A percentile compares a stretch with the other conserved stretches of the same genome.
These are phyloP conservation scores for Pipa parva DNA, from an alignment of 2,113 vertebrate species.

Conservation along the genomic window DNA sequence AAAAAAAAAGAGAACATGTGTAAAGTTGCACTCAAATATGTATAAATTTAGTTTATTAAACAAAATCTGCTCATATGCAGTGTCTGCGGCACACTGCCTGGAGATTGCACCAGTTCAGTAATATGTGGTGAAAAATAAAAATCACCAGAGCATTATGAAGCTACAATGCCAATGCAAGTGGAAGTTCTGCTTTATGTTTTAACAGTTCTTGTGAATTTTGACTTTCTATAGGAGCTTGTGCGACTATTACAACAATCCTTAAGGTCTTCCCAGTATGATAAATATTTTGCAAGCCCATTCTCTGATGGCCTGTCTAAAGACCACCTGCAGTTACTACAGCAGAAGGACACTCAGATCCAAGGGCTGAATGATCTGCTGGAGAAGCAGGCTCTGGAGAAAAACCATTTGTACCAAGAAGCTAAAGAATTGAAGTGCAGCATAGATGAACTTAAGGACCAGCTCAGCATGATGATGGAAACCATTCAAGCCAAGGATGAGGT, in stretches of 20 bases:
- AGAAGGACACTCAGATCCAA: constrained; percentile 79
- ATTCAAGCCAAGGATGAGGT: constrained; percentile 96
- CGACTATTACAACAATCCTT: constrained; percentile 92
- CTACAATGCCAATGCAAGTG: no score
- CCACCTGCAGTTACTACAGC: constrained; percentile 62
- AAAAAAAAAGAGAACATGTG: no score
- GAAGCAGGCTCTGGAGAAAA: constrained; percentile 76
- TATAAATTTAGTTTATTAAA: no score
- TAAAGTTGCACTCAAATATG: no score
- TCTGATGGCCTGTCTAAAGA: constrained; percentile 51
- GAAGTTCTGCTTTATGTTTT: no score
- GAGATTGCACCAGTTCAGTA: no score
- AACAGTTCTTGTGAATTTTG: no score
- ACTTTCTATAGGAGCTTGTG: constrained; percentile 77
- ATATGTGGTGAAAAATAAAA: no score
- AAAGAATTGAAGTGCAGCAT: constrained; percentile 78
- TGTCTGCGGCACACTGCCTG: no score
- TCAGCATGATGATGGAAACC: constrained; percentile 93
- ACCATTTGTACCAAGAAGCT: constrained; percentile 80
- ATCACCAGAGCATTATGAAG: no score
- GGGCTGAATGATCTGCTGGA: constrained; percentile 83
- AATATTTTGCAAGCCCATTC: constrained; percentile 58
- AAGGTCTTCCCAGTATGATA: constrained; percentile 80
- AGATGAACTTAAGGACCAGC: constrained; percentile 81
- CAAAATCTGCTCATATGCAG: no score